phyloP scores from a whole-genome alignment of 2,797 vertebrate species.

The Ptychadena robeensis region DNA sequence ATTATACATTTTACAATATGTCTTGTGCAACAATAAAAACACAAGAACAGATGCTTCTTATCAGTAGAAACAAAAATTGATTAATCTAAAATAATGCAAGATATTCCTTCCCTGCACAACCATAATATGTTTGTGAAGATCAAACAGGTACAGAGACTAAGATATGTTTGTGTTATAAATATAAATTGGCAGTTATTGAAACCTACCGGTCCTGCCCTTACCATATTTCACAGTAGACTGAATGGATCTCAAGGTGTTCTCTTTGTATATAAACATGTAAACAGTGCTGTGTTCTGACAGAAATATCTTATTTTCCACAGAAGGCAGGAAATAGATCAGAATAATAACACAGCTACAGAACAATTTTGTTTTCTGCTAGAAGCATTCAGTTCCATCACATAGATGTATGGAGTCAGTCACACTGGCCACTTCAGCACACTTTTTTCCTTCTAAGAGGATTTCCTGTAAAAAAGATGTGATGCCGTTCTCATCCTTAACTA shows the following conservation, averaged over 20 bases:
- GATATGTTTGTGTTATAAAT: conserved; percentile 32
- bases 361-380: conserved; percentile 32
- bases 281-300: conserved; percentile 43
- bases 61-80: too few relatives aligned
- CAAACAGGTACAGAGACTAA: conserved; percentile 32
- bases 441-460: not conserved
- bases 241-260: conserved; percentile 10
- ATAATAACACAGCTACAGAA: conserved; percentile 22
- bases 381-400: conserved; percentile 33
- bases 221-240: conserved; percentile 35
- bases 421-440: not conserved
- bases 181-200: conserved; percentile 52
- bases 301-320: conserved; percentile 39
- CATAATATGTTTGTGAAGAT: conserved; percentile 1
- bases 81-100: too few relatives aligned
- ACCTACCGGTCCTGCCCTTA: conserved; percentile 19
- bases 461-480: not conserved
- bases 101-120: conserved; percentile 3
- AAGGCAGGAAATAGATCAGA: conserved; percentile 46
- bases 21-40: not conserved
- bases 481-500: not conserved
- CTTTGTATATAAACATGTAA: conserved; percentile 39
- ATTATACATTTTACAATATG: not conserved
- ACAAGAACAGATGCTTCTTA: not conserved
- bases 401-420: conserved; percentile 17